Conservation (phyloP, 2,797 vertebrate genomes). For the Aeoliscus strigatus region DNA sequence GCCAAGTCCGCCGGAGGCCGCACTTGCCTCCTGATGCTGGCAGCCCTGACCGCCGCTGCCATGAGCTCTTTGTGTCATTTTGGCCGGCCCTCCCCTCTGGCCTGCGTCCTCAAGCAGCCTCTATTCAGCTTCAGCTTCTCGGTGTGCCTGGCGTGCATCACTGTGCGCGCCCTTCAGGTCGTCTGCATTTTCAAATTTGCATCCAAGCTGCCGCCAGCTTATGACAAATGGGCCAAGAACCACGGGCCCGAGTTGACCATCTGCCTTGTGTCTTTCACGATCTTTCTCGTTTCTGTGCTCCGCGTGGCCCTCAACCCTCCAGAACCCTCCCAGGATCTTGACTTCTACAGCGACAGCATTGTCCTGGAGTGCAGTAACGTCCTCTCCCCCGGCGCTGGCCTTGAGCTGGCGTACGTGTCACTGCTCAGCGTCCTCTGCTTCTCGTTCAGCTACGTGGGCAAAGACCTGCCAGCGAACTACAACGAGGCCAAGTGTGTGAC, state of each 20-base stretch:
- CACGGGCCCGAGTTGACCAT: conserved; percentile 74
- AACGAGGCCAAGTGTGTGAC: conserved; percentile 83
- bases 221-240: conserved; percentile 77
- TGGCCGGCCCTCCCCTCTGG: conserved; percentile 57
- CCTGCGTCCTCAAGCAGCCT: conserved; percentile 73
- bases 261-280: conserved; percentile 38
- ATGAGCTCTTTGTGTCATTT: conserved; percentile 72
- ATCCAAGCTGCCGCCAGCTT: conserved; percentile 73
- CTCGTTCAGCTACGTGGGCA: conserved; percentile 80
- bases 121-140: conserved; percentile 77
- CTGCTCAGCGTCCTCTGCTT: conserved; percentile 76
- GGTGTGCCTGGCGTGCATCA: conserved; percentile 76
- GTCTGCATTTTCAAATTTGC: conserved; percentile 83
- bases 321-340: conserved; percentile 56
- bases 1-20: conserved; percentile 81
- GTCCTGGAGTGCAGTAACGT: conserved; percentile 74
- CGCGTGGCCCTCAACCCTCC: conserved; percentile 46
- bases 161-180: conserved; percentile 81
- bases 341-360: conserved; percentile 57
- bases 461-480: conserved; percentile 85
- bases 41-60: conserved; percentile 62
- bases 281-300: conserved; percentile 58
- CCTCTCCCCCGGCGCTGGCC: conserved; percentile 52
- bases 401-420: conserved; percentile 59
- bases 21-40: conserved; percentile 82